These are phyloP conservation scores for Delichon dasypus DNA, from an alignment of 2,797 vertebrate genomes.

Conservation along the genomic window DNA sequence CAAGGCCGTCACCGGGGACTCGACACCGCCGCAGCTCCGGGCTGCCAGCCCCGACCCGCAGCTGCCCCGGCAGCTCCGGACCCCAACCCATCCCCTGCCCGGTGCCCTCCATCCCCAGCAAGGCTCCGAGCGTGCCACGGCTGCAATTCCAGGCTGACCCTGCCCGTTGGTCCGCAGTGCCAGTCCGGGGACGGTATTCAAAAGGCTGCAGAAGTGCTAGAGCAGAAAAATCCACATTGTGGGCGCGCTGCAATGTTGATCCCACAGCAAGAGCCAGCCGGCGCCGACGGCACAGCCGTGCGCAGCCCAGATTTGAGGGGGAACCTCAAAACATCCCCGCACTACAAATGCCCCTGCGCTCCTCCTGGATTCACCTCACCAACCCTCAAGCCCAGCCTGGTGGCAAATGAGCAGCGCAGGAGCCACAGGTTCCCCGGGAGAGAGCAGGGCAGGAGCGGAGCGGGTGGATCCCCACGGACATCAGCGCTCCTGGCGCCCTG, in stretches of 20 bases:
- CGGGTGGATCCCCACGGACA: neutral
- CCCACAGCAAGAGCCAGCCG: fast-evolving
- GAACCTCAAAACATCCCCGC: neutral
- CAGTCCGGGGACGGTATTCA: neutral
- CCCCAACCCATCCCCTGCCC: neutral
- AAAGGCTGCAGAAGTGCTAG: neutral
- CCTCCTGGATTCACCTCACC: neutral
- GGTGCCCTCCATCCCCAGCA: neutral
- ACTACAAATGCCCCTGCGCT: fast-evolving
- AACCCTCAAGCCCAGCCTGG: neutral
- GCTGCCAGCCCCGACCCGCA: neutral
- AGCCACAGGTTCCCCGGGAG: neutral
- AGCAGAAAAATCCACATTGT: neutral
- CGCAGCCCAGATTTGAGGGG: neutral
- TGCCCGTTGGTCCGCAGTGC: neutral
- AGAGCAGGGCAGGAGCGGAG: fast-evolving
- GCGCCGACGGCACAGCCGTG: neutral
- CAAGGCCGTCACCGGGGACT: fast-evolving
- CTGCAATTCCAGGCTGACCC: neutral
- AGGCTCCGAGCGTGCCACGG: neutral
- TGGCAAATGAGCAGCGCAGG: fast-evolving
- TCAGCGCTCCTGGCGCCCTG: fast-evolving
- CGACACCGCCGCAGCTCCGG: fast-evolving
- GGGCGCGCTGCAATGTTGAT: fast-evolving
- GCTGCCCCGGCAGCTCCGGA: neutral